Conservation (phyloP, 2,797 vertebrate genomes). For the Poecilia picta region DNA sequence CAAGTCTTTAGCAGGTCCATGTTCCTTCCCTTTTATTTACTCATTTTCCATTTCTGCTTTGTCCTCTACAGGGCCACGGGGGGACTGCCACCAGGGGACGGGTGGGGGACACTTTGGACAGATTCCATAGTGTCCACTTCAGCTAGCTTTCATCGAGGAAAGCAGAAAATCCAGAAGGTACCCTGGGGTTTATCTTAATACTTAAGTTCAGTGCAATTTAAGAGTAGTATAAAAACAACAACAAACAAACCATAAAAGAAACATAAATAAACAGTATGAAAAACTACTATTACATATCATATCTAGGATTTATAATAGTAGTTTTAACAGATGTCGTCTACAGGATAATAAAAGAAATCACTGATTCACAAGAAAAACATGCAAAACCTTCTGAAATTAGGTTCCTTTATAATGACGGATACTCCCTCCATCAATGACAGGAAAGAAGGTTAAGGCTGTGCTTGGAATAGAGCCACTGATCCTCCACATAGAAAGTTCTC, state of each 20-base stretch:
- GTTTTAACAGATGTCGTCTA: neutral
- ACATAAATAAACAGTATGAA: too few relatives aligned
- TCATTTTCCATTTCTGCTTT: neutral
- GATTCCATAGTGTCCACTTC: neutral
- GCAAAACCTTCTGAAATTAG: neutral
- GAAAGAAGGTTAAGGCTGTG: neutral
- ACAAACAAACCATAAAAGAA: too few relatives aligned
- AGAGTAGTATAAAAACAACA: neutral
- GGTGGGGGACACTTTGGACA: neutral
- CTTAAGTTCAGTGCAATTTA: neutral
- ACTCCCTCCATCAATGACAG: neutral
- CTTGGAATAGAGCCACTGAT: neutral
- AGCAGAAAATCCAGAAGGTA: neutral
- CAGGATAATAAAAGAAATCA: neutral
- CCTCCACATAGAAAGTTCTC: neutral
- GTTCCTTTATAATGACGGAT: neutral
- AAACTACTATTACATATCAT: too few relatives aligned
- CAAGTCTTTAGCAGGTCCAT: constrained; percentile 25
- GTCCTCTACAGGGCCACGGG: too few relatives aligned
- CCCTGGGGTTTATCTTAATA: neutral
- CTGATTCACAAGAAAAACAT: neutral
- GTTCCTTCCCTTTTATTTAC: neutral
- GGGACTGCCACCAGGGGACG: too few relatives aligned
- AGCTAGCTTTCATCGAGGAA: neutral
- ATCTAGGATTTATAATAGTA: neutral